Percentiles rank a stretch among this genome's conserved stretches.
These are phyloP conservation scores for Halictus quadricinctus DNA, from an alignment of 2,888 invertebrate species.

Conservation along the genomic window DNA sequence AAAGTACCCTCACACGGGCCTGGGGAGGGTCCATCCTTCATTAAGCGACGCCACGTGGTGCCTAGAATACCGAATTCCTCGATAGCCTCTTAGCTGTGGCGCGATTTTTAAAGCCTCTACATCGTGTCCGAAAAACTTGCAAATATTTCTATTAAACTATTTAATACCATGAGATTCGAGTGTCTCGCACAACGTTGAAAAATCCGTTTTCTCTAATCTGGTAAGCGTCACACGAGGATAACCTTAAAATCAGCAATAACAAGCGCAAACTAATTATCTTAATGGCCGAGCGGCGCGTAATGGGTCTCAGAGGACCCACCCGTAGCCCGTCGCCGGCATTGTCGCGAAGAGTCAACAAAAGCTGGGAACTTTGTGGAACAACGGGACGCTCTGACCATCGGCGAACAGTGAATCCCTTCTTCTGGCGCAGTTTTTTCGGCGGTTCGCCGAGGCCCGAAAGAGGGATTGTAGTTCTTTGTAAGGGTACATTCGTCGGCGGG, in stretches of 20 bases:
- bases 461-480: conserved; percentile 7
- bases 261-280: neutral
- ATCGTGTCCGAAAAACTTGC: too few species aligned
- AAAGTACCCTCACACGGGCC: neutral
- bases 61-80: neutral
- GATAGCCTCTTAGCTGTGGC: neutral
- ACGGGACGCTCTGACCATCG: neutral
- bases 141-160: too few species aligned
- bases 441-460: neutral
- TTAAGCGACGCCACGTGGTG: neutral
- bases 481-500: neutral
- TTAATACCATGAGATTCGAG: too few species aligned
- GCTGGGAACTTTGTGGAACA: neutral
- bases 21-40: neutral
- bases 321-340: neutral
- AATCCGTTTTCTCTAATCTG: too few species aligned
- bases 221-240: too few species aligned
- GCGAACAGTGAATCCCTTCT: neutral
- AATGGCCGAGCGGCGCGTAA: neutral
- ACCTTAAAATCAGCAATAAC: too few species aligned
- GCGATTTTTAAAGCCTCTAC: too few species aligned
- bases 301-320: neutral
- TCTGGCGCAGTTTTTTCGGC: neutral
- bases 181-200: too few species aligned
- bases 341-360: neutral